Percentiles rank a stretch among this genome's conserved stretches.
phyloP scores from a whole-genome alignment of 2,797 vertebrate species.

The Hydrocynus forskahlii region DNA sequence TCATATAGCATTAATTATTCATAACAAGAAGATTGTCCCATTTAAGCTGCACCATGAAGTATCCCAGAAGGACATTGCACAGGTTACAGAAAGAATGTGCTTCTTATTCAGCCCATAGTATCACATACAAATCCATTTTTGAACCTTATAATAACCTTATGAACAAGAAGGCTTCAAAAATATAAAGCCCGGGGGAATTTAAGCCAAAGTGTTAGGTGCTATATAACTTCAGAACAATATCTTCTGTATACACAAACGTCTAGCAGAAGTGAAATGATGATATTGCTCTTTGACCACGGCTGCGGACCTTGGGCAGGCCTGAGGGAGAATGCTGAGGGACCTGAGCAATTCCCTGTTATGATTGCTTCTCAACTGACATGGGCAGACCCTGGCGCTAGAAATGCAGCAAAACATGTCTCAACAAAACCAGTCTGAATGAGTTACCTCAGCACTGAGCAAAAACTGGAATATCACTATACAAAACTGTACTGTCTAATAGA shows the following conservation, averaged over 20 bases:
- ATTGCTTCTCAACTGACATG: constrained; percentile 32
- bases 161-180: background rate
- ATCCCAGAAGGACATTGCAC: background rate
- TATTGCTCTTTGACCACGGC: constrained; percentile 28
- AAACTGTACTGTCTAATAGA: background rate
- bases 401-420: constrained; percentile 27
- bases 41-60: background rate
- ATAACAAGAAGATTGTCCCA: background rate
- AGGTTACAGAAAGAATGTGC: background rate
- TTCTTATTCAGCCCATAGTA: background rate
- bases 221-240: background rate
- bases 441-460: background rate
- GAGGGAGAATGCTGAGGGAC: constrained; percentile 38
- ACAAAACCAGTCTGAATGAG: constrained; percentile 24
- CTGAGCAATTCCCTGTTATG: constrained; percentile 39
- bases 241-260: constrained; percentile 3
- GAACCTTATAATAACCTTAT: background rate
- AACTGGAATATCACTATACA: too few relatives aligned
- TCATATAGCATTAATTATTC: background rate
- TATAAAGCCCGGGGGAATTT: background rate
- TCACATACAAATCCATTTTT: background rate
- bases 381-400: constrained; percentile 23
- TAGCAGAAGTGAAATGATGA: constrained; percentile 27
- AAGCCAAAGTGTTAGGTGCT: background rate
- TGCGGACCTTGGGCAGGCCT: constrained; percentile 28